phyloP scores from a whole-genome alignment of 2,113 vertebrate genomes.

The Alligator mississippiensis region DNA sequence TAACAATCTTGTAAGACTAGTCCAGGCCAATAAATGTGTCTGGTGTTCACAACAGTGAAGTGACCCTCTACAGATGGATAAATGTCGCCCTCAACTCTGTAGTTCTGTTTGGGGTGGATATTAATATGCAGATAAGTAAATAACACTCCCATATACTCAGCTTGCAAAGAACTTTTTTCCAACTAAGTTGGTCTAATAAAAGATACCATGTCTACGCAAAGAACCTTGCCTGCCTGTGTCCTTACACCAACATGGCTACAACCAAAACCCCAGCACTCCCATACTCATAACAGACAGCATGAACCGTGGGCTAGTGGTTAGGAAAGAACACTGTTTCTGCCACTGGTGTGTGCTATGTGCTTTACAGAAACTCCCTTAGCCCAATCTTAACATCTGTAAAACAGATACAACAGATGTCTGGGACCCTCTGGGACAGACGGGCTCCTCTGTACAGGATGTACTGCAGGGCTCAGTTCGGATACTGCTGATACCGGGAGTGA shows the following conservation, averaged over 20 bases:
- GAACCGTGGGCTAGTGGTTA: neutral
- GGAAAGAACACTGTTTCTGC: neutral
- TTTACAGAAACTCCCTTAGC: neutral
- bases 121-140: neutral
- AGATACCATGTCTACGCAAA: no score
- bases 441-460: no score
- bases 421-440: no score
- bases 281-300: neutral
- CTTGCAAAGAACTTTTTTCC: no score
- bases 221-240: no score
- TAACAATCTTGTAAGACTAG: neutral
- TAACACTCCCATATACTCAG: no score
- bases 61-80: neutral
- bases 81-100: neutral
- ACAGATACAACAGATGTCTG: neutral
- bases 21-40: neutral
- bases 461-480: no score
- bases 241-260: no score
- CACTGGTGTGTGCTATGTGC: neutral
- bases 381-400: constrained; percentile 19
- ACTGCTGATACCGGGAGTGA: no score
- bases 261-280: neutral
- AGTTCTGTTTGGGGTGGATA: no score
- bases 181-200: no score
- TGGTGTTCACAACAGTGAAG: neutral